Evolutionary conservation across 2,888 invertebrate species (phyloP).

Genomic region (Sacculina carcini): DNA sequence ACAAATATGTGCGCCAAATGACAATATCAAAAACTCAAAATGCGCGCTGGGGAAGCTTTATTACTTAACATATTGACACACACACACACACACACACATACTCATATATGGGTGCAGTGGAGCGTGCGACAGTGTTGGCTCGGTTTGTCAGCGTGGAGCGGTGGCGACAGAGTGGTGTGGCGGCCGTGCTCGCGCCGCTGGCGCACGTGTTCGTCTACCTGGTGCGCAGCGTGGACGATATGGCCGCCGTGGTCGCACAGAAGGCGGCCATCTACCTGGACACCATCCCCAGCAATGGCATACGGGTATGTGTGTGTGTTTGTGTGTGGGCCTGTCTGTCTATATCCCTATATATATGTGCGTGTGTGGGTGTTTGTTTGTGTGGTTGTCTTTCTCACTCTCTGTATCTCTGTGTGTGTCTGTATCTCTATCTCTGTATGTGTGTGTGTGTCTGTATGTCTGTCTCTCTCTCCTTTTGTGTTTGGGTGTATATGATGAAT

Average conservation of each 20-base stretch:
- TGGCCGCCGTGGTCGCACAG: conserved; percentile 81
- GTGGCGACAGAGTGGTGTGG: conserved; percentile 43
- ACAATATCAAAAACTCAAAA: too few relatives aligned
- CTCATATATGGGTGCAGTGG: conserved; percentile 30
- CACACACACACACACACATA: not conserved
- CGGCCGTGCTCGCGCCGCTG: conserved; percentile 63
- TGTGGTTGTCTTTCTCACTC: too few relatives aligned
- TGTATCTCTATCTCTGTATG: too few relatives aligned
- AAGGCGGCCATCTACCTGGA: conserved; percentile 71
- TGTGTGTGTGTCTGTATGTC: too few relatives aligned
- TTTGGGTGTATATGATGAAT: too few relatives aligned
- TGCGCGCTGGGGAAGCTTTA: too few relatives aligned
- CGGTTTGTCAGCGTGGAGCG: conserved; percentile 64
- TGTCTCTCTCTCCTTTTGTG: too few relatives aligned
- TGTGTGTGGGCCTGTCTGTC: too few relatives aligned
- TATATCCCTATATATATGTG: too few relatives aligned
- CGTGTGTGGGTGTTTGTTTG: too few relatives aligned
- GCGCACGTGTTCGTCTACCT: conserved; percentile 92
- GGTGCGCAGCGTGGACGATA: conserved; percentile 84
- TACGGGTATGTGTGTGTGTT: conserved; percentile 33
- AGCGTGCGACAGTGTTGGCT: conserved; percentile 73
- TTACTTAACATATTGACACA: not conserved
- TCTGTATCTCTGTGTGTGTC: too few relatives aligned
- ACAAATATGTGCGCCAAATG: too few relatives aligned
- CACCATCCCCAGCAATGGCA: conserved; percentile 66